Conservation (phyloP, 2,888 invertebrate species). For the Hyposoter dolosus region DNA sequence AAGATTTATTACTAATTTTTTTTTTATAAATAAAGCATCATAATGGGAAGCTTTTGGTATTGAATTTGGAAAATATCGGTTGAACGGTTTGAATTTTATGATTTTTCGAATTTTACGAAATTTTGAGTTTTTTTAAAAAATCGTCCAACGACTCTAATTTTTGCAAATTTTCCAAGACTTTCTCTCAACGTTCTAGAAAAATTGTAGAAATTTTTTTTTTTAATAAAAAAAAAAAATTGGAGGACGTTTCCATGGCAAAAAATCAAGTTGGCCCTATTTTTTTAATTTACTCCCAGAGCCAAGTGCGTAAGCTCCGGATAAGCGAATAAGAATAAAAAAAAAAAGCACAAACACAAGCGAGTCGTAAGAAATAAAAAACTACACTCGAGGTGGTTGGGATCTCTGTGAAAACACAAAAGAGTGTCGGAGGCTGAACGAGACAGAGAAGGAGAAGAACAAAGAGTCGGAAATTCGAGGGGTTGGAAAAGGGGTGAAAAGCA, state of each 20-base stretch:
- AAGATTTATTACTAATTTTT: no score
- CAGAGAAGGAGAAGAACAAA: conserved; percentile 39
- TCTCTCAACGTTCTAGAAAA: no score
- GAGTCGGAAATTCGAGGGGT: conserved; percentile 15
- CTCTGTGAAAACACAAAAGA: conserved; percentile 3
- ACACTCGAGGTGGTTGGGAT: conserved; percentile 1
- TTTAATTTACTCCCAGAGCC: conserved; percentile 46
- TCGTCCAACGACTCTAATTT: no score
- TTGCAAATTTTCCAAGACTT: no score
- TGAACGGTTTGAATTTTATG: no score
- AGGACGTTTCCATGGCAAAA: neutral
- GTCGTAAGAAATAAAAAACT: conserved; percentile 29
- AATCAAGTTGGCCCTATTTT: conserved; percentile 9
- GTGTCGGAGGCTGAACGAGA: conserved; percentile 4
- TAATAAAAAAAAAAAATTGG: neutral
- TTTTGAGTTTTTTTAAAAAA: no score
- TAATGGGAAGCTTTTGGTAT: no score
- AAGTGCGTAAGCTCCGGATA: conserved; percentile 66
- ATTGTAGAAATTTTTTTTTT: no score
- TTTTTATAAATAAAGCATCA: no score
- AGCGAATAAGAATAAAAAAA: conserved; percentile 44
- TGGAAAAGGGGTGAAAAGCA: conserved; percentile 20
- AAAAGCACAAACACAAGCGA: neutral
- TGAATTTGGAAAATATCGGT: no score
- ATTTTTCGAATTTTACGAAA: no score